A percentile compares a stretch with the other conserved stretches of the same genome.
These are phyloP conservation scores for Brachionus sp. DNA, from an alignment of 1,140 invertebrate species.

Conservation along the genomic window DNA sequence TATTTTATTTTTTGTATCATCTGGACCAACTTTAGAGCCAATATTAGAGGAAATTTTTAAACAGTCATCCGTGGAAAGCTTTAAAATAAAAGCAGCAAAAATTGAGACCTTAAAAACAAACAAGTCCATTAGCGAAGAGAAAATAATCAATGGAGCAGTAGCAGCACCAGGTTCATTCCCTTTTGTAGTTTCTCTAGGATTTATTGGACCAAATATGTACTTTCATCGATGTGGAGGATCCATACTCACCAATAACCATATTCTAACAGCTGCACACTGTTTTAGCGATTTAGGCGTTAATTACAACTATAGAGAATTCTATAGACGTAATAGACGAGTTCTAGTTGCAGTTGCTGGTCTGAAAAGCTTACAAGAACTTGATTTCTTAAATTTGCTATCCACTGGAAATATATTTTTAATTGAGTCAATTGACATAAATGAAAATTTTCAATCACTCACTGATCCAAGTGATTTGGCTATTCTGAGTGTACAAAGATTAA, in stretches of 20 bases:
- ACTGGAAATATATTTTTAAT: neutral
- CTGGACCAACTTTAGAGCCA: neutral
- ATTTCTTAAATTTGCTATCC: neutral
- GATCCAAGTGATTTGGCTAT: neutral
- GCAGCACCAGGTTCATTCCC: neutral
- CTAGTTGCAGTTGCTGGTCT: neutral
- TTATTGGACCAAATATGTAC: neutral
- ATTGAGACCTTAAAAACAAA: neutral
- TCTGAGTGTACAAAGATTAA: neutral
- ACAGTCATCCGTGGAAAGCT: neutral
- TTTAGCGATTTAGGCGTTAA: neutral
- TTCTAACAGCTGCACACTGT: neutral
- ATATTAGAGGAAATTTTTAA: neutral
- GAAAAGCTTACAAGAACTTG: neutral
- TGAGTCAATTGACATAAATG: neutral
- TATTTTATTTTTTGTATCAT: neutral
- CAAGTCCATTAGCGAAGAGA: neutral
- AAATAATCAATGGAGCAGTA: neutral
- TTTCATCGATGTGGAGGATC: neutral
- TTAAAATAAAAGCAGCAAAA: neutral
- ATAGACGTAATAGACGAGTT: neutral
- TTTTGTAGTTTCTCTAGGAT: neutral
- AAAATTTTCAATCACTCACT: neutral
- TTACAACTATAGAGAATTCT: neutral
- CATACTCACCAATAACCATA: neutral